Base-by-base conservation (phyloP, 2,888 invertebrate species). In the Choristoneura rosaceana region DNA sequence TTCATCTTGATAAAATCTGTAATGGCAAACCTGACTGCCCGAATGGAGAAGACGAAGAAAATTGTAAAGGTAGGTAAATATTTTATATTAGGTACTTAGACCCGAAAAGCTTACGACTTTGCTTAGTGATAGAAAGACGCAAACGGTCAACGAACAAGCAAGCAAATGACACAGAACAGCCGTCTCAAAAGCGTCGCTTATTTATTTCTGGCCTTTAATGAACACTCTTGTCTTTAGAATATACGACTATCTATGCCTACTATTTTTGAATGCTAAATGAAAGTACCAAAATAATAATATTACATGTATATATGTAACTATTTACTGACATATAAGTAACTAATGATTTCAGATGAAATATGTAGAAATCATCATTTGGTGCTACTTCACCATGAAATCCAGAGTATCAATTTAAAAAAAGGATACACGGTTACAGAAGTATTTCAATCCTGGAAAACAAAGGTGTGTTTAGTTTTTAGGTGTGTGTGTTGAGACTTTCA, bases 321-420 rank as follows among this genome's bases (percentile, higher is more conserved):
- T 10, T 10, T 33, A 14, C 58, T n/a, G 3, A 25, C 25, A 52
- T 41, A 14, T 47, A 4, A n/a, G n/a, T n/a, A n/a, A 17, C 41
- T 3, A 33, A 25, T 38, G 10, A 4, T 64, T 34, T 25, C 67
- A 71, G 67, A 67, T 15, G 70, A 70, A n/a, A 73, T 88, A 47
- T 92, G 92, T 79, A 84, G 89, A 33, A 76, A 76, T 15, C 87
- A 90, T 75, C 90, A 92, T 71, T 74, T 92, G 12, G 71, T 83
- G 7, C 12, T 87, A 5, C 75, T 92, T 63, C 82, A 84, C 2
- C 79, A 82, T 61, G 81, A 79, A 41, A 70, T 92, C 52, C 77
- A 83, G 70, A 79, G 82, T 47, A 75, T 83, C 9, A 86, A 83
- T 78, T 82, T n/a, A 74, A 83, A 2, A 80, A 76, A 73, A 84